Conservation (phyloP, 2,113 vertebrate species). For the Diphyllodes magnificus region DNA sequence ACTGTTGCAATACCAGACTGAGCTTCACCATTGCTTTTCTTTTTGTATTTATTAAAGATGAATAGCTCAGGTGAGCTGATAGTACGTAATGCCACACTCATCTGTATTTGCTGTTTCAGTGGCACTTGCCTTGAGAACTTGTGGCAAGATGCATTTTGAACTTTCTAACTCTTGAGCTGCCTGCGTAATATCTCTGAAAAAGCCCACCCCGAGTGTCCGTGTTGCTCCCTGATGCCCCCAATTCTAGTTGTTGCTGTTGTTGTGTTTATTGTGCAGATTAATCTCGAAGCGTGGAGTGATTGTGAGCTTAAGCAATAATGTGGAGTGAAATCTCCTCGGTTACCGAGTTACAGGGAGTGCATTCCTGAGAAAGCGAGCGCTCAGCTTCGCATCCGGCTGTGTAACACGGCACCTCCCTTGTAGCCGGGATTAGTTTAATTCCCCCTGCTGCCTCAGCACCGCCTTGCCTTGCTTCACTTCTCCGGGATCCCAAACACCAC, state of each 20-base stretch:
- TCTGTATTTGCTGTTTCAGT: not conserved
- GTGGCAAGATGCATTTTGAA: not conserved
- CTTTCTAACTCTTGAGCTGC: not conserved
- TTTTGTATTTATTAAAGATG: not conserved
- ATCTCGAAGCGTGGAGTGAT: not conserved
- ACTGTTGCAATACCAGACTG: not conserved
- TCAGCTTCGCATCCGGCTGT: not conserved
- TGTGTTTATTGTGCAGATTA: not conserved
- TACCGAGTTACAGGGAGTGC: not conserved
- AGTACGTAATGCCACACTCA: not conserved
- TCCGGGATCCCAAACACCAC: not conserved
- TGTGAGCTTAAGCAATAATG: not conserved
- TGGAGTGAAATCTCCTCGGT: not conserved
- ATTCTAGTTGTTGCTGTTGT: not conserved
- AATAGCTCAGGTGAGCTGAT: not conserved
- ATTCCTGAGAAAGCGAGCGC: not conserved
- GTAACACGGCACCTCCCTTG: not conserved
- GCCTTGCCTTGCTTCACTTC: not conserved
- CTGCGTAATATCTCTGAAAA: not conserved
- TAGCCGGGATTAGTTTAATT: not conserved
- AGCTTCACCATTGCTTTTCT: not conserved
- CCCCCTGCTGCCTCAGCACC: not conserved
- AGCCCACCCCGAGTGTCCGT: fast-evolving
- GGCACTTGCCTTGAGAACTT: not conserved
- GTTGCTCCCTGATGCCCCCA: not conserved